These are phyloP conservation scores for Actias luna DNA, from an alignment of 2,888 invertebrate species.

Conservation along the genomic window DNA sequence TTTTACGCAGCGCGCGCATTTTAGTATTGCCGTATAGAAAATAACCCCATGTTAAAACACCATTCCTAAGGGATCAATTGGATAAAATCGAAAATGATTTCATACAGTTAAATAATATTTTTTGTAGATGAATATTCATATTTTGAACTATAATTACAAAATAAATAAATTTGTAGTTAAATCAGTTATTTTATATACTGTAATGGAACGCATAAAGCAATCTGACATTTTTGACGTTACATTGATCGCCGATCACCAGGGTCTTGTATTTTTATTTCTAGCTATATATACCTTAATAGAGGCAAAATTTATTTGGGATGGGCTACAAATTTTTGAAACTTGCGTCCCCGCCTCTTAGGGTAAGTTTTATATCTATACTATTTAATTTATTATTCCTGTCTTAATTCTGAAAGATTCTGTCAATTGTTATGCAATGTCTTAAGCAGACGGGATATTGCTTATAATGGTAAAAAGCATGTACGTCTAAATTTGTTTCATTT, in stretches of 20 bases:
- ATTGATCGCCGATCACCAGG: constrained; percentile 43
- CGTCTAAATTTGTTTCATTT: not conserved
- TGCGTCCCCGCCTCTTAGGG: constrained; percentile 66
- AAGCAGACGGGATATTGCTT: not conserved
- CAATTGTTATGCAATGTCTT: constrained; percentile 66
- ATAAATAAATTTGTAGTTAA: no score
- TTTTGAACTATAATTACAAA: no score
- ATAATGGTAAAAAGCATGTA: not conserved
- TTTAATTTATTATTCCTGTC: constrained; percentile 15
- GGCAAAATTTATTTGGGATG: constrained; percentile 46
- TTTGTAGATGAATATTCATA: no score
- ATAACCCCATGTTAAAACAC: not conserved
- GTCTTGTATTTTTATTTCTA: constrained; percentile 42
- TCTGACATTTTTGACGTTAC: constrained; percentile 22
- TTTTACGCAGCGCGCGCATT: constrained; percentile 74
- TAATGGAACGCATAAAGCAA: constrained; percentile 5
- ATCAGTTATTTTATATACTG: no score
- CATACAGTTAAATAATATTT: no score
- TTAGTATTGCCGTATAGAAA: constrained; percentile 42
- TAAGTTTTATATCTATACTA: constrained; percentile 43
- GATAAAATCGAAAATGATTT: no score
- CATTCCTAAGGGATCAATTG: no score
- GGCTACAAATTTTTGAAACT: constrained; percentile 71
- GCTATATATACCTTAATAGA: constrained; percentile 31
- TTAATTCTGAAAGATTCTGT: constrained; percentile 29